Base-by-base conservation (phyloP, 2,888 invertebrate genomes). In the Drosophila aldrichi region DNA sequence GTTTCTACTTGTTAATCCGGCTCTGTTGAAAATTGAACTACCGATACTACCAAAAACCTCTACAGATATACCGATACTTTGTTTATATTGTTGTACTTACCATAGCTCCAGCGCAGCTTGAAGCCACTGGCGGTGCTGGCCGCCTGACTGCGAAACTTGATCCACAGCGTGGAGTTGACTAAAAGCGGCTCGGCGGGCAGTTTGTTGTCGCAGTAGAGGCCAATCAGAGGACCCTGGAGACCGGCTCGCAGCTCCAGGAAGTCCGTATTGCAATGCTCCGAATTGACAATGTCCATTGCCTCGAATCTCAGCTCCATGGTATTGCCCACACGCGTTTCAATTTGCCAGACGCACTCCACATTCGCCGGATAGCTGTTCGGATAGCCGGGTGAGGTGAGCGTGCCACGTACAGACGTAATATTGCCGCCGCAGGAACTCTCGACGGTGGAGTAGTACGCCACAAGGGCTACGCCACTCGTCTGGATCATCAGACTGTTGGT, bases 181-280 rank as follows among this genome's bases (percentile, higher is more conserved):
- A 95, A 95, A 1, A 95, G 91, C 74, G 95, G 95, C 1, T 92
- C 92, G 0, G 96, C 95, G 7, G 94, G 92, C 16, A 94, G 84
- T 6, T 93, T 92, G 48, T 92, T 93, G 14, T 96, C 96, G 92
- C 98, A 98, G 91, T 94, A 97, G 16, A 95, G 93, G 2, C 95
- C 95, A 16, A 97, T 77, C 9, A 98, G 81, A 29, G 93, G 93
- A 8, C 97, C 97, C 12, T 92, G 92, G 0, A 94, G 94, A 80
- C 94, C 93, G 5, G 93, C 91, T 41, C 97, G 95, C 59, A 98
- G 94, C 94, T 98, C 98, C 25, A 98, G 92, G 91, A 96, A 98
- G 92, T 98, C 98, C 49, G 94, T 94, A 87, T 96, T 96, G 91
- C 98, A 99, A 79, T 95, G 94, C 4, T 95, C 95, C 16, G 96